phyloP scores from a whole-genome alignment of 2,113 vertebrate genomes.

The Notothenia rossii region DNA sequence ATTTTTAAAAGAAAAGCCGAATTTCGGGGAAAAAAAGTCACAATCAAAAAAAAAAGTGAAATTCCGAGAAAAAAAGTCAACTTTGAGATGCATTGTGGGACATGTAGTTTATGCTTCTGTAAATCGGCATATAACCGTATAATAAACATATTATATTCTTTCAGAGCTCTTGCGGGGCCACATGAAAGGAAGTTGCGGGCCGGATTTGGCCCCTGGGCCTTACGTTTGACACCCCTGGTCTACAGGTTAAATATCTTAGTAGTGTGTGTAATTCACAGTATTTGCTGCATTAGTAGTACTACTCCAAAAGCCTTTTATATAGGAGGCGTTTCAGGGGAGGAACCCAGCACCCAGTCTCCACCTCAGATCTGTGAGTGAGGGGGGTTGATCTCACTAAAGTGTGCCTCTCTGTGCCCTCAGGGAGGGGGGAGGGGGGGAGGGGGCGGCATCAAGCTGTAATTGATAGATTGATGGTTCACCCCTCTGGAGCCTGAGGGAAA shows the following conservation, averaged over 20 bases:
- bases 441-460: slow-evolving; percentile 52
- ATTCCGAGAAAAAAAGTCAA: too few species aligned
- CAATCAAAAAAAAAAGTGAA: too few species aligned
- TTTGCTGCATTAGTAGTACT: slow-evolving; percentile 9
- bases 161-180: too few species aligned
- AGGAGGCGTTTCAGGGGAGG: slow-evolving; percentile 23
- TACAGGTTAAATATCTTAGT: slow-evolving; percentile 48
- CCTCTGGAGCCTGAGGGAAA: slow-evolving; percentile 32
- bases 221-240: too few species aligned
- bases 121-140: too few species aligned
- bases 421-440: slow-evolving; percentile 8
- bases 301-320: background rate
- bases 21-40: too few species aligned
- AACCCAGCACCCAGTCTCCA: background rate
- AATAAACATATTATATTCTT: too few species aligned
- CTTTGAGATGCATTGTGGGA: too few species aligned
- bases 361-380: slow-evolving; percentile 34
- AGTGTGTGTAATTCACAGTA: slow-evolving; percentile 55
- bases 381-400: slow-evolving; percentile 46
- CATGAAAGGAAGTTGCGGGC: too few species aligned
- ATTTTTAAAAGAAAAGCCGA: too few species aligned
- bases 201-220: too few species aligned
- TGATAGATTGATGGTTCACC: slow-evolving; percentile 65
- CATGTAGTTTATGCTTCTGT: too few species aligned
- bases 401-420: slow-evolving; percentile 27